Evolutionary conservation across 2,888 invertebrate genomes (phyloP).

Genomic region (Drosophila melanocephala): DNA sequence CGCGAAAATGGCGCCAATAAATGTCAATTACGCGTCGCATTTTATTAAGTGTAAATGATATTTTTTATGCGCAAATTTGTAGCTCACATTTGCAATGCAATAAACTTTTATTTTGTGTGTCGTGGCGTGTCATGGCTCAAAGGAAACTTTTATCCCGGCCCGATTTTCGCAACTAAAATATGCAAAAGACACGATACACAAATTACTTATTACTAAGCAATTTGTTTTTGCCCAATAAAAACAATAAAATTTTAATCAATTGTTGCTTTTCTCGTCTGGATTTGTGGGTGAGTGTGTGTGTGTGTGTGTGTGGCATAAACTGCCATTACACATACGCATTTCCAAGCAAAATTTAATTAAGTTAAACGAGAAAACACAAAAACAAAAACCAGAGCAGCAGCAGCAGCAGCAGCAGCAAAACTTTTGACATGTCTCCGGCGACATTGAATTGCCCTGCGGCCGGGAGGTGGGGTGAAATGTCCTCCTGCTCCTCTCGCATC

Average conservation of each 20-base stretch:
- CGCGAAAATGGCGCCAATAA: slow-evolving; percentile 43
- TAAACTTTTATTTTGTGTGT: slow-evolving; percentile 39
- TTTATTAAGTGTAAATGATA: slow-evolving; percentile 57
- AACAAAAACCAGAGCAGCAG: slow-evolving; percentile 11
- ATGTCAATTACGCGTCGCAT: slow-evolving; percentile 55
- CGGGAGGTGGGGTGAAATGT: slow-evolving; percentile 23
- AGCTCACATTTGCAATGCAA: slow-evolving; percentile 38
- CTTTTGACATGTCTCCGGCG: slow-evolving; percentile 72
- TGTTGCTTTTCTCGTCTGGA: slow-evolving; percentile 37
- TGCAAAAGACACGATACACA: slow-evolving; percentile 45
- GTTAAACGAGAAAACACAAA: slow-evolving; percentile 70
- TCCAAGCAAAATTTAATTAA: slow-evolving; percentile 75
- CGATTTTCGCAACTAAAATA: slow-evolving; percentile 47
- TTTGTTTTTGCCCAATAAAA: slow-evolving; percentile 39
- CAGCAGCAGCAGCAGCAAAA: slow-evolving; percentile 35
- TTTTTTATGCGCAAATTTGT: slow-evolving; percentile 38
- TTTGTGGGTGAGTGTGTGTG: neutral
- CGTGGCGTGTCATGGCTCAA: neutral
- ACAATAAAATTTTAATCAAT: slow-evolving; percentile 78
- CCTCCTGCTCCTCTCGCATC: neutral
- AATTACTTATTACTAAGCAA: slow-evolving; percentile 54
- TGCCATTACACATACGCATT: slow-evolving; percentile 51
- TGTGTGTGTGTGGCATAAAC: neutral
- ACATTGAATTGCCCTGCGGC: slow-evolving; percentile 64
- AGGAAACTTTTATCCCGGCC: slow-evolving; percentile 13